phyloP scores from a whole-genome alignment of 2,888 invertebrate genomes.

The Papilio gigon region DNA sequence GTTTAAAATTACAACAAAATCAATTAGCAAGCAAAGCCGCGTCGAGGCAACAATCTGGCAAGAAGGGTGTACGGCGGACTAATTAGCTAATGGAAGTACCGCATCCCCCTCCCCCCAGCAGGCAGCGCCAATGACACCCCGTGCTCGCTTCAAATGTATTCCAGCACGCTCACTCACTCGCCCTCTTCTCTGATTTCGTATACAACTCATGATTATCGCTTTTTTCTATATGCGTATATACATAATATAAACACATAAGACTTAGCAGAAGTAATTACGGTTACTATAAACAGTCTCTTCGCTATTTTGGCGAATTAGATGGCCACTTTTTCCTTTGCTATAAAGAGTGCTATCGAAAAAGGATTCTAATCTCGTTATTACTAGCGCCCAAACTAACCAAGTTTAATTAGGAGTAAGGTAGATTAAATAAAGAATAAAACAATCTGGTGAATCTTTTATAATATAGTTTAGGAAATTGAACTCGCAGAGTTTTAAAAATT shows the following conservation, averaged over 20 bases:
- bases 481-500: background rate
- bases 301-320: too few species aligned
- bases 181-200: conserved; percentile 33
- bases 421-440: too few species aligned
- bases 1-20: conserved; percentile 47
- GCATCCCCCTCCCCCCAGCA: conserved; percentile 50
- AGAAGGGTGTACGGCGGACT: conserved; percentile 69
- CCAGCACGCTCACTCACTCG: conserved; percentile 65
- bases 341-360: too few species aligned
- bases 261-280: too few species aligned
- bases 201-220: background rate
- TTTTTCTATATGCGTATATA: background rate
- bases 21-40: conserved; percentile 73
- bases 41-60: conserved; percentile 72
- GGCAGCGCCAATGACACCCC: conserved; percentile 48
- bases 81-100: conserved; percentile 77
- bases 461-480: too few species aligned
- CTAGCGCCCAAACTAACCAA: too few species aligned
- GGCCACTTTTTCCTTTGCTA: too few species aligned
- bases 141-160: conserved; percentile 68
- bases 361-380: too few species aligned
- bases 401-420: too few species aligned
- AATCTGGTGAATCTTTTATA: too few species aligned
- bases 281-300: too few species aligned
- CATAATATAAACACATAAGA: background rate